These are phyloP conservation scores for Amphiprion ocellaris DNA, from an alignment of 2,113 vertebrate genomes.

Conservation along the genomic window DNA sequence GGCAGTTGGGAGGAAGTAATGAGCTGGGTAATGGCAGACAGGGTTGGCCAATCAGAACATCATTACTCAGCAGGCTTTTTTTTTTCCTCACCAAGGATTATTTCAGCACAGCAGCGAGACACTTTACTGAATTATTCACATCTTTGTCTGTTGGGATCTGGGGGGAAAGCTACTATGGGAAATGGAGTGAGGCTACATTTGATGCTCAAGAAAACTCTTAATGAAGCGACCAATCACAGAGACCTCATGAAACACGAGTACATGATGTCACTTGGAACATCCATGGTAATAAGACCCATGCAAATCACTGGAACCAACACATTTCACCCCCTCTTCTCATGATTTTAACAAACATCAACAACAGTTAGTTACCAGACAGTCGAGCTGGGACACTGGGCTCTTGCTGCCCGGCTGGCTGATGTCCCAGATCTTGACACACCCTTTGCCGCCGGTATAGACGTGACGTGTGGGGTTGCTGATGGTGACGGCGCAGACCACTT, in stretches of 20 bases:
- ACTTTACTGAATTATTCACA: conserved; percentile 71
- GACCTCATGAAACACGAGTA: conserved; percentile 33
- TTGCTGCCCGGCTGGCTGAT: conserved; percentile 98
- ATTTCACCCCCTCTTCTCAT: neutral
- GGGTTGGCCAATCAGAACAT: conserved; percentile 76
- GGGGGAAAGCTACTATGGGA: conserved; percentile 16
- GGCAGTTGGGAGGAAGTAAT: conserved; percentile 72
- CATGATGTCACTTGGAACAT: conserved; percentile 30
- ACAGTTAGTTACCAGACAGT: conserved; percentile 90
- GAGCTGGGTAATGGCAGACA: conserved; percentile 75
- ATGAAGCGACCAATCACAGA: conserved; percentile 28
- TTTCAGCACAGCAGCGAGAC: conserved; percentile 65
- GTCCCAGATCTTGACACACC: conserved; percentile 99
- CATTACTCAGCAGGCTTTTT: conserved; percentile 73
- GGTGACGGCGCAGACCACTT: conserved; percentile 97
- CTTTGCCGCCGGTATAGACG: conserved; percentile 96
- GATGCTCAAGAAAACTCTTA: conserved; percentile 43
- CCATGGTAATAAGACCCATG: neutral
- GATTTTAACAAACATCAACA: conserved; percentile 16
- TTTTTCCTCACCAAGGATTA: conserved; percentile 51
- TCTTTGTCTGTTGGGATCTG: conserved; percentile 49
- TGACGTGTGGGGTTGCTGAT: conserved; percentile 98
- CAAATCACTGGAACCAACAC: conserved; percentile 22
- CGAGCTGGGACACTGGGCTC: conserved; percentile 96
- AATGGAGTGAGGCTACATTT: conserved; percentile 52